Evolutionary conservation across 2,797 vertebrate genomes (phyloP).

Genomic region (Setipinna tenuifilis): DNA sequence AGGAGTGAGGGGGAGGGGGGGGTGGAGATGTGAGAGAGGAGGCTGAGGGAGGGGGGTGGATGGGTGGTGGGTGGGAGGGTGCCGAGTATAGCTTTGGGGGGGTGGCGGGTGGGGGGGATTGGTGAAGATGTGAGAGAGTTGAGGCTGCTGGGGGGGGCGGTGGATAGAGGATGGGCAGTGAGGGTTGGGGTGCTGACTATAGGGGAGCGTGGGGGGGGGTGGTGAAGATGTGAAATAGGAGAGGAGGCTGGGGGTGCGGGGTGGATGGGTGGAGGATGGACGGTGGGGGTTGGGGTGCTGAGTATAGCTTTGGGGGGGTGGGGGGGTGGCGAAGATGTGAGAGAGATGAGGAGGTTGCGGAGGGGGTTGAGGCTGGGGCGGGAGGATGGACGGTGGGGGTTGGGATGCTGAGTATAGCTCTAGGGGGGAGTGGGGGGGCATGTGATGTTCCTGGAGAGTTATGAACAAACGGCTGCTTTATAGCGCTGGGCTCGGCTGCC

Average conservation of each 20-base stretch:
- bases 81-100: background rate
- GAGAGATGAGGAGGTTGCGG: no score
- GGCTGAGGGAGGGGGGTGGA: background rate
- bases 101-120: no score
- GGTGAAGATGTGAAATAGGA: background rate
- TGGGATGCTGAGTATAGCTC: background rate
- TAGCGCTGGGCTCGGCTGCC: slow-evolving; percentile 44
- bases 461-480: slow-evolving; percentile 61
- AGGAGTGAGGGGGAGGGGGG: background rate
- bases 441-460: slow-evolving; percentile 57
- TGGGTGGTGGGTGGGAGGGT: background rate
- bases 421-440: slow-evolving; percentile 4
- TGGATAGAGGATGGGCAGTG: slow-evolving; percentile 22
- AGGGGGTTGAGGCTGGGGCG: slow-evolving; percentile 29
- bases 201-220: slow-evolving; percentile 26
- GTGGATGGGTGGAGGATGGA: background rate
- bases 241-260: background rate
- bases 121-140: background rate
- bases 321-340: background rate
- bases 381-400: slow-evolving; percentile 26
- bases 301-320: background rate
- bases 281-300: no score
- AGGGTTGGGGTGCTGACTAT: no score
- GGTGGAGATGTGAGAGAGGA: background rate
- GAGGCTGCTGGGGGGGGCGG: slow-evolving; percentile 30